Percentiles rank a stretch among this genome's conserved stretches.
phyloP scores from a whole-genome alignment of 2,888 invertebrate species.

The Leptinotarsa juncta region DNA sequence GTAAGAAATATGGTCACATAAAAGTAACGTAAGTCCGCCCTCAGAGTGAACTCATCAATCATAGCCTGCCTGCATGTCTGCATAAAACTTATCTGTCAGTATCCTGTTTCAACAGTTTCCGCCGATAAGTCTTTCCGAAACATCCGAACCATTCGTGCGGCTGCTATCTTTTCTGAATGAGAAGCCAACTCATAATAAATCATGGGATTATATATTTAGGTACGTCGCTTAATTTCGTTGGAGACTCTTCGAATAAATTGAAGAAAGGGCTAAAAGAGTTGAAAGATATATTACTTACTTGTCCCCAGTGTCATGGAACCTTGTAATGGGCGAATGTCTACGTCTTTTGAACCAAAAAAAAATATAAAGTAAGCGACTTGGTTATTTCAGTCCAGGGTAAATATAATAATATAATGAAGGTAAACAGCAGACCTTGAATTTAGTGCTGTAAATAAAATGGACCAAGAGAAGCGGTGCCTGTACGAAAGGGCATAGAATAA shows the following conservation, averaged over 20 bases:
- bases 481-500: too few species aligned
- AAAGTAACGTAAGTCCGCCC: slow-evolving; percentile 8
- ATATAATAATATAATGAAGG: too few species aligned
- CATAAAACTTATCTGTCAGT: slow-evolving; percentile 14
- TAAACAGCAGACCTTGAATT: too few species aligned
- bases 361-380: too few species aligned
- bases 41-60: slow-evolving; percentile 5
- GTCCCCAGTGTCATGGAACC: too few species aligned
- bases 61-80: slow-evolving; percentile 2
- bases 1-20: slow-evolving; percentile 9
- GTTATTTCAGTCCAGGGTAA: too few species aligned
- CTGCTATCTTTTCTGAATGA: slow-evolving; percentile 13
- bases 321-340: too few species aligned
- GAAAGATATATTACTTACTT: too few species aligned
- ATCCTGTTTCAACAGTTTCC: slow-evolving; percentile 15
- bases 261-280: neutral
- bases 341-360: too few species aligned
- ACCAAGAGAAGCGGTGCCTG: too few species aligned
- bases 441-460: too few species aligned
- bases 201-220: neutral
- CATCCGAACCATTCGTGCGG: slow-evolving; percentile 1
- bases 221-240: neutral
- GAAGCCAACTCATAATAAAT: slow-evolving; percentile 6
- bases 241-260: neutral
- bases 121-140: neutral